Evolutionary conservation across 2,113 vertebrate genomes (phyloP).

Genomic region (Osmerus mordax): DNA sequence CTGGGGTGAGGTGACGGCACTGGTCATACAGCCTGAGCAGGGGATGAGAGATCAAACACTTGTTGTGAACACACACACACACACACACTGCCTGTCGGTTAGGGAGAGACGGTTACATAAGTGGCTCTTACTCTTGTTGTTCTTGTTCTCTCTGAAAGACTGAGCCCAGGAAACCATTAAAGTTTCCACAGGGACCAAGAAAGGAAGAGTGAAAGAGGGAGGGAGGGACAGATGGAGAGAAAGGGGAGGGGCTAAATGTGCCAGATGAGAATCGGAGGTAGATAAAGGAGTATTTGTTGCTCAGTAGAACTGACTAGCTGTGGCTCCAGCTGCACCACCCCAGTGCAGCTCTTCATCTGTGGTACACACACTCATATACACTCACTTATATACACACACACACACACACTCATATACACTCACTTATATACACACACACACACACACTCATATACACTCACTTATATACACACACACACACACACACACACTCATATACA

Average conservation of each 20-base stretch:
- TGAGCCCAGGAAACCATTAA: constrained; percentile 71
- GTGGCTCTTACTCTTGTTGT: constrained; percentile 61
- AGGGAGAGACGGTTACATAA: constrained; percentile 53
- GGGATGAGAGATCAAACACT: too few relatives aligned
- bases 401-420: background rate
- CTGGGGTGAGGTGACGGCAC: too few relatives aligned
- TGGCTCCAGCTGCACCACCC: constrained; percentile 56
- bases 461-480: background rate
- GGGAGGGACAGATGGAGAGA: constrained; percentile 54
- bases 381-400: background rate
- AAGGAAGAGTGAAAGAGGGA: constrained; percentile 49
- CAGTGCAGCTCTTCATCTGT: constrained; percentile 46
- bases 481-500: background rate
- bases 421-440: too few relatives aligned
- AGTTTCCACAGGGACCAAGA: constrained; percentile 64
- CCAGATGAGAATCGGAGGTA: constrained; percentile 63
- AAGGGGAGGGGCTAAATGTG: constrained; percentile 36
- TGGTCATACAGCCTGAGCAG: too few relatives aligned
- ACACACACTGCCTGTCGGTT: constrained; percentile 22
- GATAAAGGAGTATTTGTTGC: constrained; percentile 57
- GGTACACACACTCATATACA: background rate
- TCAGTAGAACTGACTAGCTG: constrained; percentile 50
- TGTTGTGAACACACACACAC: constrained; percentile 13
- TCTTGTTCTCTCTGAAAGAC: constrained; percentile 66
- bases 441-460: too few relatives aligned